phyloP scores from a whole-genome alignment of 1,140 invertebrate genomes.

The Neuroterus valhalla region DNA sequence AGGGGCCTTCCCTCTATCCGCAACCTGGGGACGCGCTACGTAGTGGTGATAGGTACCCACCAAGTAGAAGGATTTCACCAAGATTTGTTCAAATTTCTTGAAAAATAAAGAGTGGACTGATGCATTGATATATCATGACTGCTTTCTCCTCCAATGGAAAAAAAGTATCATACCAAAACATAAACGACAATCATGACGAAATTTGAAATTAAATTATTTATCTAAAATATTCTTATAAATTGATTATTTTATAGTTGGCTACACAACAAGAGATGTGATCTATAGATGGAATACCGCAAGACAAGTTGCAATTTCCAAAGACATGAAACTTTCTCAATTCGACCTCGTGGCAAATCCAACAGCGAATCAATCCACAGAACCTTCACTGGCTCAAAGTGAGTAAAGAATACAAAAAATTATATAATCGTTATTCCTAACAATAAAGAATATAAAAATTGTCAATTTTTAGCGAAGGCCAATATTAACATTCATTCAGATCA shows the following conservation, averaged over 20 bases:
- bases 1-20: no score
- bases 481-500: no score
- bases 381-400: conserved; percentile 63
- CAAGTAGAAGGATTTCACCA: no score
- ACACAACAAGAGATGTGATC: conserved; percentile 86
- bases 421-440: no score
- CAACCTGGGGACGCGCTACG: no score
- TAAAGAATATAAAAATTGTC: background rate
- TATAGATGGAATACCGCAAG: conserved; percentile 88
- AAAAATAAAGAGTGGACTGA: no score
- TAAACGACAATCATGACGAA: background rate
- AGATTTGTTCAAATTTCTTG: no score
- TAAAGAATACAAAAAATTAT: background rate
- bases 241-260: conserved; percentile 81
- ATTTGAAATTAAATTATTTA: background rate
- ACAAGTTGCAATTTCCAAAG: conserved; percentile 86
- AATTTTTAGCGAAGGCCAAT: background rate
- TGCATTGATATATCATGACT: no score
- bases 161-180: background rate
- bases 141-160: no score
- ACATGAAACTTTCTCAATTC: conserved; percentile 91
- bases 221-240: no score
- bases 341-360: conserved; percentile 87
- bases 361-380: conserved; percentile 77
- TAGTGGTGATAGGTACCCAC: no score